phyloP scores from a whole-genome alignment of 2,113 vertebrate species.

The Shinisaurus crocodilurus region DNA sequence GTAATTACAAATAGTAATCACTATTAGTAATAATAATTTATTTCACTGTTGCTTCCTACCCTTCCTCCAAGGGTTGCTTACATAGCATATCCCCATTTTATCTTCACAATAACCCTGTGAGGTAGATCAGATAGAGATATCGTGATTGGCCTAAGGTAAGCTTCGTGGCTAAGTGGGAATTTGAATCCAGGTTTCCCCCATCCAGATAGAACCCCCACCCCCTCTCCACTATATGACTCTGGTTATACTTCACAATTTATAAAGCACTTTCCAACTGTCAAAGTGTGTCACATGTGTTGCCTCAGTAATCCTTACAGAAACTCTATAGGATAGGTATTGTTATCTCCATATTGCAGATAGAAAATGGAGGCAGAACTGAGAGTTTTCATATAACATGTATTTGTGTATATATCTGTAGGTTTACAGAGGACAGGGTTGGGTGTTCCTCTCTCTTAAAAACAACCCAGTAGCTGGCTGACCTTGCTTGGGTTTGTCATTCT shows the following conservation, averaged over 20 bases:
- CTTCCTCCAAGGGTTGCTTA: not conserved
- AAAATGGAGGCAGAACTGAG: not conserved
- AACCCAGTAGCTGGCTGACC: constrained; percentile 11
- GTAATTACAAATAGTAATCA: not conserved
- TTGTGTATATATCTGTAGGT: not conserved
- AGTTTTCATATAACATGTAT: not conserved
- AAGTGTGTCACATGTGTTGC: not conserved
- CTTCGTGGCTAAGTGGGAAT: not conserved
- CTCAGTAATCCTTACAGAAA: not conserved
- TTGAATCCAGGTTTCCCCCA: not conserved
- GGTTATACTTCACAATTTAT: too few relatives aligned
- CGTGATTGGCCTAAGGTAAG: not conserved
- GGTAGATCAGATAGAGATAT: not conserved
- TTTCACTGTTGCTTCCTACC: not conserved
- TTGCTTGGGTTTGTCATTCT: not conserved
- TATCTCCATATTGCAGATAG: not conserved
- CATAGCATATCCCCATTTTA: not conserved
- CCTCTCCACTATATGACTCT: too few relatives aligned
- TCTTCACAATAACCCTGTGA: not conserved
- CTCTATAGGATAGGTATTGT: not conserved
- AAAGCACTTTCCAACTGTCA: not conserved
- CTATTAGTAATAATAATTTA: not conserved
- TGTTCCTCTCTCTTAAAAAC: not conserved
- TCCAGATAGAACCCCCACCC: too few relatives aligned
- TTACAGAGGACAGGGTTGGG: not conserved